Evolutionary conservation across 2,888 invertebrate species (phyloP).

Genomic region (Lasioglossum malachurum): DNA sequence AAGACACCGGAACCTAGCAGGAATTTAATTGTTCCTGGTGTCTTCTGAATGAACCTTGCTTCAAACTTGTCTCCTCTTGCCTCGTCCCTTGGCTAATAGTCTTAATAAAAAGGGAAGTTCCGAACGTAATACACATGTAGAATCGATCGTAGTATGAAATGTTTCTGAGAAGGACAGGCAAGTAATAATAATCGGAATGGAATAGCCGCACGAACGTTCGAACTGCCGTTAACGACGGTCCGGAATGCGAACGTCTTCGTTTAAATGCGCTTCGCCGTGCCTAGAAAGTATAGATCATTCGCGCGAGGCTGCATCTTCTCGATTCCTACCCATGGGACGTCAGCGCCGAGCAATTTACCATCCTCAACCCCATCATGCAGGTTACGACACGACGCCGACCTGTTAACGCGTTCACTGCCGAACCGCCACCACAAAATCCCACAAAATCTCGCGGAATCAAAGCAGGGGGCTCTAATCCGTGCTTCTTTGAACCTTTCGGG

Average conservation of each 20-base stretch:
- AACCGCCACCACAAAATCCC: not conserved
- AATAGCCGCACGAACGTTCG: constrained; percentile 31
- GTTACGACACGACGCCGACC: constrained; percentile 21
- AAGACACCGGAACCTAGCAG: too few species aligned
- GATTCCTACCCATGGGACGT: constrained; percentile 26
- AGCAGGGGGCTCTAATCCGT: too few species aligned
- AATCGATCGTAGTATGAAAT: not conserved
- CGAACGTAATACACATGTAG: not conserved
- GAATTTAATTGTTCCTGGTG: too few species aligned
- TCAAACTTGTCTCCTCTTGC: not conserved
- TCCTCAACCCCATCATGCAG: constrained; percentile 9
- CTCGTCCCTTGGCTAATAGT: too few species aligned
- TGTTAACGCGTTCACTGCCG: constrained; percentile 16
- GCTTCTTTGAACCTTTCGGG: too few species aligned
- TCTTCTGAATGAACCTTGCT: not conserved
- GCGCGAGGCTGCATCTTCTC: constrained; percentile 22
- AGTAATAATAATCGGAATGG: constrained; percentile 34
- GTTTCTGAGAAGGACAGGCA: constrained; percentile 10
- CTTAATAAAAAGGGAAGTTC: too few species aligned
- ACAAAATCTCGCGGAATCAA: not conserved
- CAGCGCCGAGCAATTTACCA: constrained; percentile 46
- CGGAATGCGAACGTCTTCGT: constrained; percentile 50
- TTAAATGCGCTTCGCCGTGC: constrained; percentile 46
- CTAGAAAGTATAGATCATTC: constrained; percentile 32
- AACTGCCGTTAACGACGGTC: constrained; percentile 38